phyloP scores from a whole-genome alignment of 2,888 invertebrate genomes.

The Synanthedon tipuliformis region DNA sequence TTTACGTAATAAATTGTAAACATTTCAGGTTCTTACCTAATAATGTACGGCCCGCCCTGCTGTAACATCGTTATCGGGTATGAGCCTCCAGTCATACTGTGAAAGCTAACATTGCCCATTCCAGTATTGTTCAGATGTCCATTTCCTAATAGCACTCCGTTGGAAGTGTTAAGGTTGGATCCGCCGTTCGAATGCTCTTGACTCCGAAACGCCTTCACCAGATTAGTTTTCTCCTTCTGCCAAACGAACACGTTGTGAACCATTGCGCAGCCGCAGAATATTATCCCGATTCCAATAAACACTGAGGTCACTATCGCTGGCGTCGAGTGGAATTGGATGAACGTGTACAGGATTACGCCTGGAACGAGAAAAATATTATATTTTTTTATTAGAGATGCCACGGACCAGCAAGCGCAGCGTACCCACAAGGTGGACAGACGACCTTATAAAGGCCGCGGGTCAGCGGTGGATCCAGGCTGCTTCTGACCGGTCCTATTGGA shows the following conservation, averaged over 20 bases:
- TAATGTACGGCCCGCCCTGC: conserved; percentile 70
- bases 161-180: conserved; percentile 37
- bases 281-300: conserved; percentile 88
- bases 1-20: too few species aligned
- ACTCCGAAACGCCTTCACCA: conserved; percentile 73
- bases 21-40: conserved; percentile 37
- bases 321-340: conserved; percentile 92
- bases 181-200: conserved; percentile 38
- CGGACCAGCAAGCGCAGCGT: too few species aligned
- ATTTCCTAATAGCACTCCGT: conserved; percentile 49
- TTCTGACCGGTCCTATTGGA: too few species aligned
- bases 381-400: too few species aligned
- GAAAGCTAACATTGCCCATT: conserved; percentile 49
- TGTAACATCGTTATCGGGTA: conserved; percentile 61
- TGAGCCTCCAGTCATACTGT: conserved; percentile 42
- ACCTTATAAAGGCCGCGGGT: too few species aligned
- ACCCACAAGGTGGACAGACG: too few species aligned
- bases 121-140: conserved; percentile 55
- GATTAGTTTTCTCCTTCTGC: conserved; percentile 90
- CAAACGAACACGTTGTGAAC: conserved; percentile 95
- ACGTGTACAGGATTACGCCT: conserved; percentile 93
- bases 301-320: conserved; percentile 92
- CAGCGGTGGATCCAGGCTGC: too few species aligned
- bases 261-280: conserved; percentile 93
- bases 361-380: conserved; percentile 40